phyloP scores from a whole-genome alignment of 2,888 invertebrate species.

The Trichopria drosophilae region DNA sequence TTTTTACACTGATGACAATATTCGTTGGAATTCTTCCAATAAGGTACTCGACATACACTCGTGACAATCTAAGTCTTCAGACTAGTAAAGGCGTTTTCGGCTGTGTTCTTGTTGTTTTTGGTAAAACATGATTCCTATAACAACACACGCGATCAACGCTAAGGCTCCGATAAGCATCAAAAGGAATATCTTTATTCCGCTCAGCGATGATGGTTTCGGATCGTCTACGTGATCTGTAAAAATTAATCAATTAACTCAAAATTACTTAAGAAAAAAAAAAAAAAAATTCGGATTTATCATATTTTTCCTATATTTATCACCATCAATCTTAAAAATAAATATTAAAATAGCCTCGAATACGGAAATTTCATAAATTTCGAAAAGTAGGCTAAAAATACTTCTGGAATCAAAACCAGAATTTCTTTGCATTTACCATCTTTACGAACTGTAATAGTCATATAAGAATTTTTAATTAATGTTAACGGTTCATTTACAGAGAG shows the following conservation, averaged over 20 bases:
- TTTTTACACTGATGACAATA: too few species aligned
- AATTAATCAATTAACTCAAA: too few species aligned
- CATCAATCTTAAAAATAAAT: constrained; percentile 10
- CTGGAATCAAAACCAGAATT: too few species aligned
- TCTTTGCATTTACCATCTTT: too few species aligned
- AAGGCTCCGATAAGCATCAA: constrained; percentile 83
- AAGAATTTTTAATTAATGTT: too few species aligned
- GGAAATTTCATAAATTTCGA: constrained; percentile 6
- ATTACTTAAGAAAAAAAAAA: constrained; percentile 9
- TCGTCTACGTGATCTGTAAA: constrained; percentile 81
- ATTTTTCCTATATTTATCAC: not conserved
- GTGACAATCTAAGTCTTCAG: too few species aligned
- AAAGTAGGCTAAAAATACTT: too few species aligned
- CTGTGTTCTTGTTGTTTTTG: constrained; percentile 89
- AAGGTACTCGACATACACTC: too few species aligned
- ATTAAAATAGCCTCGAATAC: too few species aligned
- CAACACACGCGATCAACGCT: constrained; percentile 78
- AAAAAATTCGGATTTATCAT: constrained; percentile 1
- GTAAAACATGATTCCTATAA: constrained; percentile 89
- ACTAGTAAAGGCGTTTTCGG: constrained; percentile 71
- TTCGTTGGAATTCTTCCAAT: too few species aligned
- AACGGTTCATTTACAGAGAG: too few species aligned
- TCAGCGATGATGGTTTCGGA: constrained; percentile 79
- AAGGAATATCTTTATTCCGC: constrained; percentile 88
- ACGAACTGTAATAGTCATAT: too few species aligned